phyloP scores from a whole-genome alignment of 1,140 invertebrate genomes.

The Hylaeus volcanicus region DNA sequence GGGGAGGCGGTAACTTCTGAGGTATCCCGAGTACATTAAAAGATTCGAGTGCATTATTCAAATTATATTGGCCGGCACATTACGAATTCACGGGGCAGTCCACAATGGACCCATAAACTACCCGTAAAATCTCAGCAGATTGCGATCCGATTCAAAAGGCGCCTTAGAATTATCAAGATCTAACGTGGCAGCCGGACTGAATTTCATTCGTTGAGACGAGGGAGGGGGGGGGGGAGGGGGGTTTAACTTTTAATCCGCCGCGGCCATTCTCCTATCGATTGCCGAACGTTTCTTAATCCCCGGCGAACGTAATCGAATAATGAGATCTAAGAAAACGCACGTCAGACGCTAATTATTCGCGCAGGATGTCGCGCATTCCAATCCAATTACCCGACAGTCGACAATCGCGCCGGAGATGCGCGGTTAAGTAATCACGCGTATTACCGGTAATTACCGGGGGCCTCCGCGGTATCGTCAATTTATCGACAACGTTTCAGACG shows the following conservation, averaged over 20 bases:
- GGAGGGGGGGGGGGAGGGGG: no score
- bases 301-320: not conserved
- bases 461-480: slow-evolving; percentile 42
- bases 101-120: not conserved
- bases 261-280: not conserved
- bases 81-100: slow-evolving; percentile 9
- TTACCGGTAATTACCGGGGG: slow-evolving; percentile 49
- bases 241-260: not conserved
- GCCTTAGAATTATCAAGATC: slow-evolving; percentile 14
- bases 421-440: slow-evolving; percentile 52
- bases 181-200: not conserved
- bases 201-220: not conserved
- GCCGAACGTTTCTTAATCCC: not conserved
- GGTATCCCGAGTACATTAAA: not conserved
- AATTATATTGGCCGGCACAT: slow-evolving; percentile 17
- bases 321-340: not conserved
- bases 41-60: slow-evolving; percentile 3
- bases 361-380: slow-evolving; percentile 32
- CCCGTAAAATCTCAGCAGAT: slow-evolving; percentile 18
- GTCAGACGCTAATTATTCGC: slow-evolving; percentile 44
- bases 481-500: slow-evolving; percentile 38
- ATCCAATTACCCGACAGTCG: slow-evolving; percentile 44
- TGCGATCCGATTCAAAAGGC: slow-evolving; percentile 8
- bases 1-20: not conserved
- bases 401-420: slow-evolving; percentile 31